Percentiles rank a stretch among this genome's conserved stretches.
phyloP scores from a whole-genome alignment of 2,888 invertebrate species.

The Amphipyra tragopoginis region DNA sequence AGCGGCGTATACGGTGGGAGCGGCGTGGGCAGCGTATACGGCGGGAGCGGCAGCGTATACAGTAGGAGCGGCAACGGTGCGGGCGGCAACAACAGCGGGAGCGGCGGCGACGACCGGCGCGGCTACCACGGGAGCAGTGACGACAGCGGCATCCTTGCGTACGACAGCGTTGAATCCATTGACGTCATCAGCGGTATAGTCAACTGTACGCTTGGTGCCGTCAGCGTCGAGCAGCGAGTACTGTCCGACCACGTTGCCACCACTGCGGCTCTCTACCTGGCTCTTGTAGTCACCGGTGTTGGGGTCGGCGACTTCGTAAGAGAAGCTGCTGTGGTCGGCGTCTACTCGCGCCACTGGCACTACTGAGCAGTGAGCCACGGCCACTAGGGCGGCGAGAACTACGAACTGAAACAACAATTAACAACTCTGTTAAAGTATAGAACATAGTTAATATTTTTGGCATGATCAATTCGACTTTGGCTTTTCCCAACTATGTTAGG shows the following conservation, averaged over 20 bases:
- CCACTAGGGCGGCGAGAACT: constrained; percentile 77
- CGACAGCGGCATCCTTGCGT: constrained; percentile 82
- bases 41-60: constrained; percentile 52
- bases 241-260: constrained; percentile 86
- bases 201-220: constrained; percentile 88
- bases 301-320: constrained; percentile 88
- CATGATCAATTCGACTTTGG: too few species aligned
- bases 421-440: not conserved
- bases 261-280: constrained; percentile 86
- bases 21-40: constrained; percentile 30
- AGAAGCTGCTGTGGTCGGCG: constrained; percentile 81
- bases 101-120: constrained; percentile 59
- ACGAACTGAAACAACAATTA: constrained; percentile 72
- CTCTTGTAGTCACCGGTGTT: constrained; percentile 89
- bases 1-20: constrained; percentile 56
- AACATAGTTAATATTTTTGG: too few species aligned
- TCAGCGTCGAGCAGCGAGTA: constrained; percentile 89
- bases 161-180: constrained; percentile 90
- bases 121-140: constrained; percentile 63
- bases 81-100: constrained; percentile 56
- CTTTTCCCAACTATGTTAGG: too few species aligned
- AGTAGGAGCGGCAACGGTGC: constrained; percentile 56
- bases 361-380: constrained; percentile 76
- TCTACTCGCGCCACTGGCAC: constrained; percentile 75
- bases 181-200: constrained; percentile 87